Percentiles rank a stretch among this genome's conserved stretches.
Conservation (phyloP, 1,140 invertebrate genomes). For the Limonius californicus region DNA sequence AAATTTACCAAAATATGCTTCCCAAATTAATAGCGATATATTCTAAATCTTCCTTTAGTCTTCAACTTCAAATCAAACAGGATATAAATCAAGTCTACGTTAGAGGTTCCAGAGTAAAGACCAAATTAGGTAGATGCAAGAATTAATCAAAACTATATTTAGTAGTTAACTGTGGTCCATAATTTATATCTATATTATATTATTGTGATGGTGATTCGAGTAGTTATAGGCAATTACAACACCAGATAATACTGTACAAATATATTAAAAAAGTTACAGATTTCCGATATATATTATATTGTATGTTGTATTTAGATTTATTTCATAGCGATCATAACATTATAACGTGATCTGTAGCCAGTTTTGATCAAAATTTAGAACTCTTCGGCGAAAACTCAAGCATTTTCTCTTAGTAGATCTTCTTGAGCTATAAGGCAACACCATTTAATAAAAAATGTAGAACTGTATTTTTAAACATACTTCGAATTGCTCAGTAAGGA, state of each 20-base stretch:
- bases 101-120: conserved; percentile 5
- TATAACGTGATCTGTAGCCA: conserved; percentile 1
- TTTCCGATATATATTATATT: conserved; percentile 39
- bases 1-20: conserved; percentile 28
- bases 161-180: conserved; percentile 20
- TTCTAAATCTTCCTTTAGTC: conserved; percentile 43
- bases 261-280: conserved; percentile 37
- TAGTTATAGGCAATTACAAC: conserved; percentile 35
- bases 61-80: conserved; percentile 17
- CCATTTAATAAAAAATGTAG: too few relatives aligned
- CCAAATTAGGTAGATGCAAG: neutral
- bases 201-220: conserved; percentile 38
- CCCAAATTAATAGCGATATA: conserved; percentile 38
- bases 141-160: conserved; percentile 19
- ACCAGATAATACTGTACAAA: conserved; percentile 46
- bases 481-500: too few relatives aligned
- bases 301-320: conserved; percentile 41
- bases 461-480: too few relatives aligned
- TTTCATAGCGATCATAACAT: conserved; percentile 22
- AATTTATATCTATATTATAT: conserved; percentile 30
- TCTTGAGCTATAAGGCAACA: too few relatives aligned
- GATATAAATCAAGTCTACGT: too few relatives aligned
- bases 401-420: too few relatives aligned
- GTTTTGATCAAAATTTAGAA: conserved; percentile 11
- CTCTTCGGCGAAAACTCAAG: too few relatives aligned